Conservation (phyloP, 1,140 invertebrate genomes). For the Drosophila ercepeae region DNA sequence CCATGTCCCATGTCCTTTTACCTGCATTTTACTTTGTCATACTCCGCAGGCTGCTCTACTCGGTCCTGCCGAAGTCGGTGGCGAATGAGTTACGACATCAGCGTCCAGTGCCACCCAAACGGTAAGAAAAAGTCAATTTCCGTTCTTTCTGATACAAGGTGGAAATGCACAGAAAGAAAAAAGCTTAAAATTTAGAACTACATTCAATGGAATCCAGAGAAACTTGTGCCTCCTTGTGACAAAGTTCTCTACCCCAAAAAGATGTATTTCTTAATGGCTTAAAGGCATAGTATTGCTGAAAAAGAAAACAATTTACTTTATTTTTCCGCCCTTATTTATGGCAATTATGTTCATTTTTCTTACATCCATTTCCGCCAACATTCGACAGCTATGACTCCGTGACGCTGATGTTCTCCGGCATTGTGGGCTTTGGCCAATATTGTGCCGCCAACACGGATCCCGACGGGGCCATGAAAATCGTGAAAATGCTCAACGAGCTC, state of each 20-base stretch:
- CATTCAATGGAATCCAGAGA: too few species aligned
- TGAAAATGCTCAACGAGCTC: conserved; percentile 94
- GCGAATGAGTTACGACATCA: conserved; percentile 96
- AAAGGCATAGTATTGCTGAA: background rate
- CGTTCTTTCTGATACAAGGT: background rate
- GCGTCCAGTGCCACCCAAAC: conserved; percentile 92
- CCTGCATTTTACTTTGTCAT: conserved; percentile 1
- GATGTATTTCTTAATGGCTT: too few species aligned
- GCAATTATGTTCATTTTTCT: background rate
- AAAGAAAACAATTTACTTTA: conserved; percentile 58
- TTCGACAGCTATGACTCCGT: conserved; percentile 91
- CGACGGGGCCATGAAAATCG: conserved; percentile 95
- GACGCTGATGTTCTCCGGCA: conserved; percentile 96
- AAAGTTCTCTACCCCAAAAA: too few species aligned
- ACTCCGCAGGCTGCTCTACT: conserved; percentile 92
- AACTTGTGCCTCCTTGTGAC: too few species aligned
- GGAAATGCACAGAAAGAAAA: conserved; percentile 14
- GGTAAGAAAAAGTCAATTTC: conserved; percentile 67
- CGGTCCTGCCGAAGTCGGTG: conserved; percentile 95
- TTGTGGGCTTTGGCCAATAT: conserved; percentile 95
- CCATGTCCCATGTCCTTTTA: conserved; percentile 45
- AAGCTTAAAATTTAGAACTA: too few species aligned
- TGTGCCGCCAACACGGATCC: conserved; percentile 94
- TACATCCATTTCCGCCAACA: conserved; percentile 9
- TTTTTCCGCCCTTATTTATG: conserved; percentile 63